Conservation (phyloP, 2,113 vertebrate species). For the Tachysurus vachellii region DNA sequence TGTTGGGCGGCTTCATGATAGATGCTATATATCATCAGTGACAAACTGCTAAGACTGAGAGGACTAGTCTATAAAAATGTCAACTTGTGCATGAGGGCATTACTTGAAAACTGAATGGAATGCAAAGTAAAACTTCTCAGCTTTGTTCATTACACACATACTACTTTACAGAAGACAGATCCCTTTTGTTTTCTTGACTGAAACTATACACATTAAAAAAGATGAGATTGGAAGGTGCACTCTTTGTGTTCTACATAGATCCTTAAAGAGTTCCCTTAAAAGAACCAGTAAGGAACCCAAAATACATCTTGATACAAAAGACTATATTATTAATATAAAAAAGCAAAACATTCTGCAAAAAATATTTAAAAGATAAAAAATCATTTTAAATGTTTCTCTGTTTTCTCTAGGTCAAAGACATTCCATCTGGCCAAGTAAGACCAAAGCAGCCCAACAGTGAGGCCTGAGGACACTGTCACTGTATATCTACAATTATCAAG, state of each 20-base stretch:
- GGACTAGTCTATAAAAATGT: slow-evolving; percentile 42
- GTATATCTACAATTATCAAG: slow-evolving; percentile 12
- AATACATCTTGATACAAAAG: background rate
- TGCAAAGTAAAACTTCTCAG: slow-evolving; percentile 24
- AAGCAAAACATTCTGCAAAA: background rate
- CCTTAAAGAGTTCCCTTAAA: too few species aligned
- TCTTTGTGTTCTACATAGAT: background rate
- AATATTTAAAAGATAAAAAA: background rate
- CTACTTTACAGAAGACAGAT: background rate
- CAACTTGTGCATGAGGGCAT: slow-evolving; percentile 12
- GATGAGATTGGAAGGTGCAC: background rate
- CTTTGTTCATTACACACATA: slow-evolving; percentile 5
- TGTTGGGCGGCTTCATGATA: slow-evolving; percentile 23
- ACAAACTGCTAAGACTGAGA: slow-evolving; percentile 8
- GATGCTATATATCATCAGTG: slow-evolving; percentile 34
- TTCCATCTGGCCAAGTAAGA: background rate
- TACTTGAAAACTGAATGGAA: slow-evolving; percentile 32
- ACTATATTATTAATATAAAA: background rate
- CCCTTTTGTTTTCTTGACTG: background rate
- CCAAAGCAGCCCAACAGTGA: slow-evolving; percentile 1
- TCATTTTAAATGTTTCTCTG: background rate
- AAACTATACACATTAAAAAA: background rate
- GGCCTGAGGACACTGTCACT: slow-evolving; percentile 52
- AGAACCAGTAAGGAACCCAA: background rate
- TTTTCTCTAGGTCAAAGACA: slow-evolving; percentile 33